Percentiles rank a stretch among this genome's conserved stretches.
These are phyloP conservation scores for Recurvirostra avosetta DNA, from an alignment of 2,113 vertebrate genomes.

Conservation along the genomic window DNA sequence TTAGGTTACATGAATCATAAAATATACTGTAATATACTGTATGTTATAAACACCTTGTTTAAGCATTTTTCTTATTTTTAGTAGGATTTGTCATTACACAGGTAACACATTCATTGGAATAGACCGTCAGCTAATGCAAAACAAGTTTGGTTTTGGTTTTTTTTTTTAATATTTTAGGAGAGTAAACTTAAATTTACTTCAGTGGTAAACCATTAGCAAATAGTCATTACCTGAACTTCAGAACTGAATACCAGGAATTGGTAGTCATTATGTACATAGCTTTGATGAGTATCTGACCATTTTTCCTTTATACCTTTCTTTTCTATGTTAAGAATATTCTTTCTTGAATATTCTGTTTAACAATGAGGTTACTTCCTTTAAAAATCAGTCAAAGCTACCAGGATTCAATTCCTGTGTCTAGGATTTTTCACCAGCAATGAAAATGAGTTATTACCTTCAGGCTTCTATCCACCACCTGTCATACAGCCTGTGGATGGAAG, in stretches of 20 bases:
- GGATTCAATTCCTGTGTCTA: accelerated
- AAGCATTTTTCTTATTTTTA: background rate
- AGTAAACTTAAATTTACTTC: background rate
- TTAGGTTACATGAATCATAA: background rate
- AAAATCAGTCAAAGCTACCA: background rate
- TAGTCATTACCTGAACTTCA: background rate
- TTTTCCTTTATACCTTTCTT: background rate
- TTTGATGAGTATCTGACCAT: background rate
- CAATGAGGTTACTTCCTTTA: background rate
- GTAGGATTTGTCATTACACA: background rate
- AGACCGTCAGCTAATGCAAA: background rate
- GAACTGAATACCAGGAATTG: background rate
- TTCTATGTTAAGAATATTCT: background rate
- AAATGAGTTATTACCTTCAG: background rate
- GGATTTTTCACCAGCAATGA: background rate
- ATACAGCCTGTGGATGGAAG: background rate
- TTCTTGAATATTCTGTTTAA: background rate
- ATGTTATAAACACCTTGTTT: background rate
- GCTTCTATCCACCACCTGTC: background rate
- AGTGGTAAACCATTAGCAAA: background rate
- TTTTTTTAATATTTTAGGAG: background rate
- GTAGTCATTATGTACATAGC: background rate
- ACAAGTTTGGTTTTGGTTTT: background rate
- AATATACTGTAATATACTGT: background rate
- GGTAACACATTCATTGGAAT: background rate